These are phyloP conservation scores for Isoperla grammatica DNA, from an alignment of 2,888 invertebrate species.

Conservation along the genomic window DNA sequence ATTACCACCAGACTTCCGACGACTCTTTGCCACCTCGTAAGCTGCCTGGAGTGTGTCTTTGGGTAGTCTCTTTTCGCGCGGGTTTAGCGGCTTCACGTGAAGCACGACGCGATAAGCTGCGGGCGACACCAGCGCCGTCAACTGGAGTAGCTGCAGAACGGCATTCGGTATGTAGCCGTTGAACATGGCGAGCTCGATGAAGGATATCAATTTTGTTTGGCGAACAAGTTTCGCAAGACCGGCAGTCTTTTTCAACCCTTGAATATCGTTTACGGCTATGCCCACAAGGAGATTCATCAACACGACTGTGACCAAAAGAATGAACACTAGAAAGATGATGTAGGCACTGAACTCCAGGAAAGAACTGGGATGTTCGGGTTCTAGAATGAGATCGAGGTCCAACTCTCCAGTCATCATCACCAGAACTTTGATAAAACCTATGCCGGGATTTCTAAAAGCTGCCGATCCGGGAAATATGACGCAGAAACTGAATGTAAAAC, in stretches of 20 bases:
- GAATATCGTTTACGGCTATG: conserved; percentile 45
- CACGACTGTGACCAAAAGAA: conserved; percentile 43
- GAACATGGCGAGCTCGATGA: conserved; percentile 75
- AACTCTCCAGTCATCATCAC: conserved; percentile 45
- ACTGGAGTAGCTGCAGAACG: conserved; percentile 65
- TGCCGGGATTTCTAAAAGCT: conserved; percentile 42
- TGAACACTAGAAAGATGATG: conserved; percentile 42
- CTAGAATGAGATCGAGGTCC: conserved; percentile 42
- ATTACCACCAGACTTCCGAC: background rate
- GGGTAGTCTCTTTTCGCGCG: conserved; percentile 73
- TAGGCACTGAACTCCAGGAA: conserved; percentile 37
- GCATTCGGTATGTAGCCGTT: conserved; percentile 73
- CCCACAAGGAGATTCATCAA: conserved; percentile 44
- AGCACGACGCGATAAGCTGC: conserved; percentile 75
- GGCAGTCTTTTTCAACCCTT: conserved; percentile 67
- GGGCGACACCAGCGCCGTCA: conserved; percentile 73
- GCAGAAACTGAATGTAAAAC: conserved; percentile 45
- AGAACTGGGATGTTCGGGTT: conserved; percentile 30
- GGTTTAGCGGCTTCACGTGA: conserved; percentile 77
- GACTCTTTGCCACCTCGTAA: conserved; percentile 65
- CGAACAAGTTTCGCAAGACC: conserved; percentile 76
- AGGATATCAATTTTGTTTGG: conserved; percentile 78
- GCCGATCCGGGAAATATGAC: conserved; percentile 43
- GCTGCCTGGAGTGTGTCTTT: conserved; percentile 73
- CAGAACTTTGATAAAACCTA: conserved; percentile 41